Evolutionary conservation across 2,797 vertebrate species (phyloP).

Genomic region (Pygocentrus nattereri): DNA sequence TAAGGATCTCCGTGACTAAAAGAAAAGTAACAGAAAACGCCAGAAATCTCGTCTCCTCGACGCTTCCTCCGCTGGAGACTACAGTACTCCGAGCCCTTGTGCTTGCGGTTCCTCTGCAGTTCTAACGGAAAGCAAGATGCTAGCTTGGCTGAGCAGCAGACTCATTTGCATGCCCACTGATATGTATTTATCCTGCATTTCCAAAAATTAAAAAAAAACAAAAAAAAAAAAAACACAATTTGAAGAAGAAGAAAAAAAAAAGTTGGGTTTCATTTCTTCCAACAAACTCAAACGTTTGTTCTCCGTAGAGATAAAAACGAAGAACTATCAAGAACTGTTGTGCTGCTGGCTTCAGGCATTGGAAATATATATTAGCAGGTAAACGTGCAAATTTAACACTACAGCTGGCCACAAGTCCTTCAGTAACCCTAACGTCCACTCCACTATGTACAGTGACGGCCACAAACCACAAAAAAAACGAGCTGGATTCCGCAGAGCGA

Average conservation of each 20-base stretch:
- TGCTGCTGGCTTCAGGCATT: constrained; percentile 13
- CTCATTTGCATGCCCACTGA: constrained; percentile 39
- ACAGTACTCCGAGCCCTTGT: constrained; percentile 64
- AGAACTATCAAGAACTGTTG: not conserved
- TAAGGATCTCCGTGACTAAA: constrained; percentile 52
- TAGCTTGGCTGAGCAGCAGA: constrained; percentile 49
- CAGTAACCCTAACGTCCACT: constrained; percentile 41
- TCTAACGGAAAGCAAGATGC: constrained; percentile 51
- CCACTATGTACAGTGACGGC: constrained; percentile 45
- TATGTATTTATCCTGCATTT: constrained; percentile 57
- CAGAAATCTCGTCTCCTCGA: constrained; percentile 18
- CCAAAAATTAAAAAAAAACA: constrained; percentile 47
- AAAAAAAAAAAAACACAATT: constrained; percentile 50
- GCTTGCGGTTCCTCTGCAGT: constrained; percentile 66
- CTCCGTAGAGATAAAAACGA: not conserved
- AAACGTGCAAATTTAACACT: constrained; percentile 69
- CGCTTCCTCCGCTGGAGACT: constrained; percentile 19
- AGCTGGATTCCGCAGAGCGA: not conserved
- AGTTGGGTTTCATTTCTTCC: constrained; percentile 47
- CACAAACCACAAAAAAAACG: not conserved
- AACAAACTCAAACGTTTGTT: not conserved
- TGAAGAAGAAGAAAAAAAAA: constrained; percentile 57
- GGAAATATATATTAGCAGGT: constrained; percentile 40
- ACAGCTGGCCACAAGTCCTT: constrained; percentile 54
- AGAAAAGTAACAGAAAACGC: constrained; percentile 39